A percentile compares a stretch with the other conserved stretches of the same genome.
These are phyloP conservation scores for Andrena bicolor DNA, from an alignment of 2,888 invertebrate species.

Conservation along the genomic window DNA sequence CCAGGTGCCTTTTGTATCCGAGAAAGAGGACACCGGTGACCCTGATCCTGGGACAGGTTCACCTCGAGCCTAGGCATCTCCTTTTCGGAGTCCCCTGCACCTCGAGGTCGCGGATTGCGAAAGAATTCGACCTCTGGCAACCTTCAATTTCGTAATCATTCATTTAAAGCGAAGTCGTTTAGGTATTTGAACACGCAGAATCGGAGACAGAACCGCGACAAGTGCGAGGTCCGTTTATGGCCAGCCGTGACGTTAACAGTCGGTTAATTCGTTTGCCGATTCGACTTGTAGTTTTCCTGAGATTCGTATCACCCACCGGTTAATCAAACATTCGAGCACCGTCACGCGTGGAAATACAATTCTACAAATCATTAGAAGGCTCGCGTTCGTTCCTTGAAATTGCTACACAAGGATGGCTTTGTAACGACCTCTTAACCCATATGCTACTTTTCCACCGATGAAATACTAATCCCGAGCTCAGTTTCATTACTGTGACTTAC, in stretches of 20 bases:
- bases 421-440: neutral
- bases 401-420: neutral
- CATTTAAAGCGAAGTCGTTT: neutral
- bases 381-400: neutral
- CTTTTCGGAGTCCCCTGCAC: neutral
- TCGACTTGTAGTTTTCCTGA: no score
- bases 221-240: no score
- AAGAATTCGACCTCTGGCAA: slow-evolving; percentile 7
- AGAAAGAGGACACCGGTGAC: slow-evolving; percentile 9
- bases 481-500: neutral
- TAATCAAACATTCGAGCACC: no score
- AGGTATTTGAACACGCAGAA: neutral
- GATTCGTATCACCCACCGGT: no score
- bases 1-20: neutral
- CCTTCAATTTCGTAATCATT: neutral
- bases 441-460: neutral
- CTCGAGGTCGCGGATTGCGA: slow-evolving; percentile 9
- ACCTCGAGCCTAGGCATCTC: slow-evolving; percentile 21
- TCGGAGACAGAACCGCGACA: neutral
- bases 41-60: slow-evolving; percentile 50
- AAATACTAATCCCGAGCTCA: neutral
- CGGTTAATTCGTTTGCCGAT: no score
- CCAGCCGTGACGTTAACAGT: no score
- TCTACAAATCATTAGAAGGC: no score
- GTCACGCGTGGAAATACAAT: no score